Evolutionary conservation across 2,113 vertebrate genomes (phyloP).

Genomic region (Elanoides forficatus): DNA sequence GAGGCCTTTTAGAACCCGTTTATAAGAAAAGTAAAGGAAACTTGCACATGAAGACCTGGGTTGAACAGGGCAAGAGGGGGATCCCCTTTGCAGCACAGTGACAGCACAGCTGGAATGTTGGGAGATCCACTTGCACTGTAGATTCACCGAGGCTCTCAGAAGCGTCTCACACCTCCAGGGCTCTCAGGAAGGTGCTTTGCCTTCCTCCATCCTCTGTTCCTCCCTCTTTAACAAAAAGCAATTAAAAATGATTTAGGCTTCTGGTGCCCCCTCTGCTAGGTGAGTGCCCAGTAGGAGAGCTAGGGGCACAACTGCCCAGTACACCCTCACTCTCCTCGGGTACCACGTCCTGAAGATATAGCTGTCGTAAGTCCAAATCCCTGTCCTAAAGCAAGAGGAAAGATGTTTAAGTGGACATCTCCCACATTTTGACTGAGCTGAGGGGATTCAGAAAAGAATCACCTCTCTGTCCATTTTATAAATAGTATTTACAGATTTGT

Average conservation of each 20-base stretch:
- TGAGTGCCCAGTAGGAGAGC: background rate
- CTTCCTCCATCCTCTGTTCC: background rate
- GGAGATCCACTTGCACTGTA: background rate
- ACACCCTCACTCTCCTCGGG: rapidly evolving
- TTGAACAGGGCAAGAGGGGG: background rate
- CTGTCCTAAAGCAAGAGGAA: background rate
- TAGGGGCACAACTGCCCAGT: background rate
- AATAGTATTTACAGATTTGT: background rate
- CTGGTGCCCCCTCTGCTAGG: background rate
- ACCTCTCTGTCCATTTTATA: background rate
- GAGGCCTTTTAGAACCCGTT: background rate
- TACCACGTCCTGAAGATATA: background rate
- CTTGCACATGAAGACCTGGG: background rate
- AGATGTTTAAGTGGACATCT: background rate
- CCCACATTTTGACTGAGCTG: background rate
- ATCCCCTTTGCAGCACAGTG: background rate
- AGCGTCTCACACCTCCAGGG: background rate
- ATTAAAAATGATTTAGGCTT: background rate
- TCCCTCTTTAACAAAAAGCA: background rate
- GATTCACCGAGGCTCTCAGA: background rate
- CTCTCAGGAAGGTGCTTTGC: background rate
- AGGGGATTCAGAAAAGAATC: background rate
- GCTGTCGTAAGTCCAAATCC: background rate
- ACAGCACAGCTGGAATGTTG: background rate
- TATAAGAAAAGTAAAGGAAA: background rate